These are phyloP conservation scores for Scaptomyza montana DNA, from an alignment of 1,140 invertebrate species.

Conservation along the genomic window DNA sequence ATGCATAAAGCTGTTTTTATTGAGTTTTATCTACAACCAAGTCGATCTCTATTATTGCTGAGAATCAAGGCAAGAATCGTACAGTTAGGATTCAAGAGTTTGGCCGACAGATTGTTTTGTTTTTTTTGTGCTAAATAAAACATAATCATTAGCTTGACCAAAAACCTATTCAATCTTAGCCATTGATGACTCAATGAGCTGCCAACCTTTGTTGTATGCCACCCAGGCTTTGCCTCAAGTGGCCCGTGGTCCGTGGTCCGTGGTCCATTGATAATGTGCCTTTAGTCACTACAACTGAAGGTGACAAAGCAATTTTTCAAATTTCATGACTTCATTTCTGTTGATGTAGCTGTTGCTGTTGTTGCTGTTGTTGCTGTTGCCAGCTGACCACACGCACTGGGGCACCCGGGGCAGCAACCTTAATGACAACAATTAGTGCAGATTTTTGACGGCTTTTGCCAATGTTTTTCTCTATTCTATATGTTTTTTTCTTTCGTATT, in stretches of 20 bases:
- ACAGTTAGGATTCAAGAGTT: too few species aligned
- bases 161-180: too few species aligned
- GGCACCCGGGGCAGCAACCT: slow-evolving; percentile 12
- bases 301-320: slow-evolving; percentile 52
- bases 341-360: not conserved
- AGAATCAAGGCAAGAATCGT: too few species aligned
- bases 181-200: slow-evolving; percentile 4
- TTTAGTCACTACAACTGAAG: not conserved
- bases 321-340: slow-evolving; percentile 37
- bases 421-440: slow-evolving; percentile 80
- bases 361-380: slow-evolving; percentile 1
- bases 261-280: slow-evolving; percentile 20
- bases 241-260: slow-evolving; percentile 3
- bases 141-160: too few species aligned
- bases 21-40: too few species aligned
- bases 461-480: too few species aligned
- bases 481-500: not conserved
- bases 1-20: too few species aligned
- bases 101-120: too few species aligned
- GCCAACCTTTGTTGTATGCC: slow-evolving; percentile 20
- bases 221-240: slow-evolving; percentile 31
- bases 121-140: too few species aligned
- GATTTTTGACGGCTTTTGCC: slow-evolving; percentile 16
- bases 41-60: too few species aligned
- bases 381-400: slow-evolving; percentile 53